A percentile compares a stretch with the other conserved stretches of the same genome.
These are phyloP conservation scores for Nesogale talazaci DNA, from an alignment of 2,113 vertebrate species.

Conservation along the genomic window DNA sequence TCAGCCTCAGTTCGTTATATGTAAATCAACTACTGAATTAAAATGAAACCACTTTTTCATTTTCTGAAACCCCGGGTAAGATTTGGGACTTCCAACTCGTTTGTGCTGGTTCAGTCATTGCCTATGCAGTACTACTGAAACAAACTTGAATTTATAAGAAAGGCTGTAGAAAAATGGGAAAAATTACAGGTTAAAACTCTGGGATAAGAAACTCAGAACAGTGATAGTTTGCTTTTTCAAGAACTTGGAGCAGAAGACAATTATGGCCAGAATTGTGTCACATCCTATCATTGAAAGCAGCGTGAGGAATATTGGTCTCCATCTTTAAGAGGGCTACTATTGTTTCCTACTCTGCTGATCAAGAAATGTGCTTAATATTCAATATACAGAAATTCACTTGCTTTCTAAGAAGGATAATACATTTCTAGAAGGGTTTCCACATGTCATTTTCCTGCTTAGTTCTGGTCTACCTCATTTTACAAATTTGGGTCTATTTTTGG, in stretches of 20 bases:
- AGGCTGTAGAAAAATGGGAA: neutral
- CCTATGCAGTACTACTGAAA: neutral
- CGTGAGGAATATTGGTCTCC: no score
- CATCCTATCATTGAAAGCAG: neutral
- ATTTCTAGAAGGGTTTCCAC: neutral
- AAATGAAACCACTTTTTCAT: neutral
- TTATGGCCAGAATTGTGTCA: neutral
- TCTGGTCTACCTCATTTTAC: no score
- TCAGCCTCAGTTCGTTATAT: neutral
- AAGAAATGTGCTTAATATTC: neutral
- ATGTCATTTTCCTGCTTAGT: neutral
- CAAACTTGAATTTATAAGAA: neutral
- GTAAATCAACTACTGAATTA: constrained; percentile 7
- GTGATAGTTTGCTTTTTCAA: neutral
- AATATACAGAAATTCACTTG: neutral
- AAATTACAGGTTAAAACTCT: neutral
- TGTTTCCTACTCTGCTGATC: neutral
- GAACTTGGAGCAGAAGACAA: neutral
- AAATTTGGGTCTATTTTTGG: no score
- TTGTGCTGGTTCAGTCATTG: neutral
- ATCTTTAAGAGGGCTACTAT: neutral
- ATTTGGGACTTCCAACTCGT: neutral
- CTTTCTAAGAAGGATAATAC: neutral
- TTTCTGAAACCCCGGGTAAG: neutral
- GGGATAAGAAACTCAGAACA: neutral